Conservation (phyloP, 2,113 vertebrate genomes). For the Cololabis saira region DNA sequence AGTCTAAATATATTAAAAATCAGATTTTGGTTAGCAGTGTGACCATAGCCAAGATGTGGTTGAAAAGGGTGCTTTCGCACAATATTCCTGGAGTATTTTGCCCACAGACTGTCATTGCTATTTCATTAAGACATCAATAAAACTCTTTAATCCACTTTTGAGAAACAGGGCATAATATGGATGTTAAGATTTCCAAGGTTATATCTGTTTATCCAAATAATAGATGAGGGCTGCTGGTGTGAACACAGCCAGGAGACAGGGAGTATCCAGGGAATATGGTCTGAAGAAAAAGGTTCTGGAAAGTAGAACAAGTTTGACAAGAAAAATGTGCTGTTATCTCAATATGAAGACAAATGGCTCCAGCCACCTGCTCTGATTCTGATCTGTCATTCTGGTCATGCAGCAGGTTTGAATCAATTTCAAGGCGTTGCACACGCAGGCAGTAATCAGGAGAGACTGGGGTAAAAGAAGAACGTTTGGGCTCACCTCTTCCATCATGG, state of each 20-base stretch:
- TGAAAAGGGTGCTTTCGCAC: too few species aligned
- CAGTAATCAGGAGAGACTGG: background rate
- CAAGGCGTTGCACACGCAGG: conserved; percentile 2
- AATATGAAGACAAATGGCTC: conserved; percentile 55
- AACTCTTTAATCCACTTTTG: background rate
- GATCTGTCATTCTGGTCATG: conserved; percentile 40
- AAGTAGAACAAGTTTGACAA: background rate
- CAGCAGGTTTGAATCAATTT: conserved; percentile 50
- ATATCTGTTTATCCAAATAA: conserved; percentile 9
- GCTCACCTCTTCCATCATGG: conserved; percentile 69
- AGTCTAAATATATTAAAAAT: too few species aligned
- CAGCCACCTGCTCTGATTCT: conserved; percentile 43
- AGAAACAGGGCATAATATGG: background rate
- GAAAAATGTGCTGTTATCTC: conserved; percentile 57
- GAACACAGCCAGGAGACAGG: conserved; percentile 13
- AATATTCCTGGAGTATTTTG: background rate
- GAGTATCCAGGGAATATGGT: conserved; percentile 24
- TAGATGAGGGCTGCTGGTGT: background rate
- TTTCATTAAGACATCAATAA: too few species aligned
- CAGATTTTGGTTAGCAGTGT: too few species aligned
- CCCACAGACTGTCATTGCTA: conserved; percentile 1
- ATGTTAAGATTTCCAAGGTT: background rate
- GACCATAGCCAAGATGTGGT: too few species aligned
- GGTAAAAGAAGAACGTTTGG: conserved; percentile 8
- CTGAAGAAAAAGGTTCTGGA: conserved; percentile 27